phyloP scores from a whole-genome alignment of 2,113 vertebrate genomes.

The Sinocyclocheilus anophthalmus region DNA sequence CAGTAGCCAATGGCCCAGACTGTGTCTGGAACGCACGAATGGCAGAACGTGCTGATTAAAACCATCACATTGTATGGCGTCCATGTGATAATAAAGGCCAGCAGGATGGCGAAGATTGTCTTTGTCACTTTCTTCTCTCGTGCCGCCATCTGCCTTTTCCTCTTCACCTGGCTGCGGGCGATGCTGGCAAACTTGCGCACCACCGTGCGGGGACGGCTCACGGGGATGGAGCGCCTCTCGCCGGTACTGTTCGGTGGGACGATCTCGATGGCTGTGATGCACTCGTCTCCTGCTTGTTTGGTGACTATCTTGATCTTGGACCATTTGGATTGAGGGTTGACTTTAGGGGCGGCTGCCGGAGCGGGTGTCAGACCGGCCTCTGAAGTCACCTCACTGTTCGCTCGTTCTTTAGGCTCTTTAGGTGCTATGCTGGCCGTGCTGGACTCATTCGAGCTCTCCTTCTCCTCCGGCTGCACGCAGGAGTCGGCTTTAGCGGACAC shows the following conservation, averaged over 20 bases:
- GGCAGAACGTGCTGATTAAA: slow-evolving; percentile 95
- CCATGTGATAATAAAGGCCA: slow-evolving; percentile 98
- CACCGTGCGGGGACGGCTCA: slow-evolving; percentile 84
- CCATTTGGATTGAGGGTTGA: slow-evolving; percentile 84
- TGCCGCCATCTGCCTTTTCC: slow-evolving; percentile 97
- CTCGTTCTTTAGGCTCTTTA: slow-evolving; percentile 83
- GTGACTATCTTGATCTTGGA: slow-evolving; percentile 99
- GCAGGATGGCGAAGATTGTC: slow-evolving; percentile 96
- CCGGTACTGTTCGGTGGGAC: slow-evolving; percentile 82
- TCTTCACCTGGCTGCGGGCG: slow-evolving; percentile 93
- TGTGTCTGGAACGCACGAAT: slow-evolving; percentile 90
- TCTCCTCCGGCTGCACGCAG: slow-evolving; percentile 82
- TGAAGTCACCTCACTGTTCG: slow-evolving; percentile 71
- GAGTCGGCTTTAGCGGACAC: slow-evolving; percentile 68
- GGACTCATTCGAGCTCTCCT: slow-evolving; percentile 96
- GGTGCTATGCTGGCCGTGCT: slow-evolving; percentile 90
- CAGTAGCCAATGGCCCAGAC: slow-evolving; percentile 98
- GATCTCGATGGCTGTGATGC: slow-evolving; percentile 95
- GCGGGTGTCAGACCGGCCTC: slow-evolving; percentile 62
- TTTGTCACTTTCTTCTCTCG: slow-evolving; percentile 97
- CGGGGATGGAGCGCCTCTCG: slow-evolving; percentile 80
- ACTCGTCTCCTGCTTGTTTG: slow-evolving; percentile 91
- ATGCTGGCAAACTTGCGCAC: slow-evolving; percentile 98
- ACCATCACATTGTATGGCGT: slow-evolving; percentile 99
- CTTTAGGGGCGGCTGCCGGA: slow-evolving; percentile 57